Evolutionary conservation across 2,113 vertebrate species (phyloP), one percentile per base, ranked within the genome.

Genomic region (Spilogale gracilis): DNA sequence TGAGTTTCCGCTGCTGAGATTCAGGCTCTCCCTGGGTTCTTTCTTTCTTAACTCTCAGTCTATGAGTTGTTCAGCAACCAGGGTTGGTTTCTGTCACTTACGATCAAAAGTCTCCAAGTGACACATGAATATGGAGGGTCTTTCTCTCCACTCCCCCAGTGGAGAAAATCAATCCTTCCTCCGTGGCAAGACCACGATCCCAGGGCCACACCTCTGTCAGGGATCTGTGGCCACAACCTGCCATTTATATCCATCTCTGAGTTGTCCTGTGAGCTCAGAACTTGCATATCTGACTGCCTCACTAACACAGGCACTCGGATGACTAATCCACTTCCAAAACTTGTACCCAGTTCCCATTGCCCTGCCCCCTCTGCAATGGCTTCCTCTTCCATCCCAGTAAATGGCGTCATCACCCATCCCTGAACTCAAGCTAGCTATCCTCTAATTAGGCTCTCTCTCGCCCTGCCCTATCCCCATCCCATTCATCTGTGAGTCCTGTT

Each of bases 281-380:
- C 21, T 76, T 10, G 21, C 30, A 3, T 23, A 5, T 50, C 54
- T 2, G 16, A 3, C 73, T 16, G 27, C 30, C 48, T 30, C 76
- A 76, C 20, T 16, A 21, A n/a, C 52, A 27, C 0, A 2, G 45
- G 69, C 11, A 0, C 43, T 71, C 0, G 0, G 38, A 27, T n/a
- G 9, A 9, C 9, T 23, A 38, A 38, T 1, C 23, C 3, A 60
- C 14, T 8, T 52, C 2, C 45, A n/a, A 50, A 88, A 38, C 43
- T 1, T 0, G 0, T 2, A 12, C 61, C 18, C 18, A 0, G 17
- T 38, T 43, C 71, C 45, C 27, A 17, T 67, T 54, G 20, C 27
- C 21, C 50, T 14, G 10, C 7, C 32, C 1, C 25, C 5, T 1
- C 23, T 20, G 30, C 50, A 67, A 4, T 23, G 32, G 2, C 14